Evolutionary conservation across 2,113 vertebrate species (phyloP), one percentile per base, ranked within the genome.

Genomic region (Pseudopipra pipra): DNA sequence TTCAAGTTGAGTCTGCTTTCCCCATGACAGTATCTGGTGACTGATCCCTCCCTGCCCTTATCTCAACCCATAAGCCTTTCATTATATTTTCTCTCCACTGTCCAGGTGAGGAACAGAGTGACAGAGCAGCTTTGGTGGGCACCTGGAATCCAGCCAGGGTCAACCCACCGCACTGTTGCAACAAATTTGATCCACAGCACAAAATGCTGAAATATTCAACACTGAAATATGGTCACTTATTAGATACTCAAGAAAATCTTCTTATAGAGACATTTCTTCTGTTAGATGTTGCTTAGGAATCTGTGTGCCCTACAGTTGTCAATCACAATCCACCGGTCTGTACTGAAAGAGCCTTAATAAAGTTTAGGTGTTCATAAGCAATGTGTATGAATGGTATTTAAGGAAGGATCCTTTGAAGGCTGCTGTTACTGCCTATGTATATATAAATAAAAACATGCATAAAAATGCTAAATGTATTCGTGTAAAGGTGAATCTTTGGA

Each of bases 261-360:
- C 1, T 2, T 27, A 22, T 5, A 16, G 63, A 44, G 46, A 18
- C 1, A 1, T n/a, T n/a, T 72, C 14, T 55, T 55, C 15, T 85
- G 37, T 44, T 56, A 30, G 47, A 25, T 71, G 11, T 18, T 87
- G 31, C 49, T 58, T 52, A 33, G 52, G 41, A 73, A 33, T 25
- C n/a, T 0, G 0, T 9, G 28, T 33, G 47, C 18, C 72, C 27
- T 46, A 2, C 10, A 27, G 44, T 0, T 16, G 25, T 67, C 35
- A 25, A 4, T 54, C 58, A 25, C 30, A 37, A 11, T 24, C 24
- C 51, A 14, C 23, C 20, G 33, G 10, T 35, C 62, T 56, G 20
- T 31, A 13, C 39, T 35, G 35, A 25, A 51, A 16, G 61, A 67
- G 23, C 31, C 8, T 70, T 59, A 8, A 13, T 75, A 19, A 55